Evolutionary conservation across 2,797 vertebrate genomes (phyloP).

Genomic region (Picus viridis): DNA sequence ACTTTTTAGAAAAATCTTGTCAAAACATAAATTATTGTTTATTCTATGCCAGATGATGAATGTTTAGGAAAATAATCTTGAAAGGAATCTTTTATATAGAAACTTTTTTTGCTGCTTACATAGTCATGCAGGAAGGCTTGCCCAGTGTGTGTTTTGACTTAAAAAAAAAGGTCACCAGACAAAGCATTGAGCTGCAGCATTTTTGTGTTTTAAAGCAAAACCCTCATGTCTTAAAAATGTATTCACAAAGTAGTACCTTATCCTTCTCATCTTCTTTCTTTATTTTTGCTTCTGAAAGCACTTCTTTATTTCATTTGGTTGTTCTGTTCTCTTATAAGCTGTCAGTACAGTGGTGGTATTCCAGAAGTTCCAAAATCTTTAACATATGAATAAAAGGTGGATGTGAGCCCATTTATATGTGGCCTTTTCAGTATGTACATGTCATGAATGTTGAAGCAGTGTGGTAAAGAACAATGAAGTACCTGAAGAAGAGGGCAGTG

Average conservation of each 20-base stretch:
- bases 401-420: not conserved
- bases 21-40: not conserved
- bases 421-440: not conserved
- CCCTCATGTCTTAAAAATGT: not conserved
- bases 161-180: not conserved
- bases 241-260: not conserved
- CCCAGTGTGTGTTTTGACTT: not conserved
- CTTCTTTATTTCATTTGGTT: not conserved
- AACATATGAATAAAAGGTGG: not conserved
- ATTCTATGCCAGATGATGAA: not conserved
- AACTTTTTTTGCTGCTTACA: not conserved
- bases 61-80: not conserved
- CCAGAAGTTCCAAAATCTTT: not conserved
- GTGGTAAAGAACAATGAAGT: not conserved
- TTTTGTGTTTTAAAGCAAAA: slow-evolving; percentile 8
- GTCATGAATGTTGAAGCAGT: not conserved
- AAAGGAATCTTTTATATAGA: not conserved
- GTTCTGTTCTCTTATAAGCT: not conserved
- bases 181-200: not conserved
- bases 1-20: not conserved
- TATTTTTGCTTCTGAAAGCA: not conserved
- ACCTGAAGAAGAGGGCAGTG: not conserved
- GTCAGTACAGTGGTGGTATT: not conserved
- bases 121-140: not conserved
- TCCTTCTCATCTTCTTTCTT: not conserved